Percentiles rank a stretch among this genome's conserved stretches.
Evolutionary conservation across 2,888 invertebrate genomes (phyloP).

Genomic region (Xanthia icteritia): DNA sequence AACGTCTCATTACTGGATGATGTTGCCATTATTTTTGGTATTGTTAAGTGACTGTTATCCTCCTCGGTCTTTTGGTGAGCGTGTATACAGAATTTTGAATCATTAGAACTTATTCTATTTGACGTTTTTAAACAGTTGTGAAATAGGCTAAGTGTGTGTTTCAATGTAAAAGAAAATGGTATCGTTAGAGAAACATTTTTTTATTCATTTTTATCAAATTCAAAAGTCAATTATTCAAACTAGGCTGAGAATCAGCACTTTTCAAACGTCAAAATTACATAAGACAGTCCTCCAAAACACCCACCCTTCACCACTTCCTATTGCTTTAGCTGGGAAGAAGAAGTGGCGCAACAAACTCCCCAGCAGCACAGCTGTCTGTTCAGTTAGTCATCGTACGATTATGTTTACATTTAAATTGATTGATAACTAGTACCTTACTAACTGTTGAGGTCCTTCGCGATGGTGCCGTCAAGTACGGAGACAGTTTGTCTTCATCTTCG

Average conservation of each 20-base stretch:
- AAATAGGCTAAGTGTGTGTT: not conserved
- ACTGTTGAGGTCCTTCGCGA: slow-evolving; percentile 84
- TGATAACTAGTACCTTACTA: slow-evolving; percentile 79
- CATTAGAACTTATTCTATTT: not conserved
- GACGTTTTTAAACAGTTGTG: not conserved
- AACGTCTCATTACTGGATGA: slow-evolving; percentile 95
- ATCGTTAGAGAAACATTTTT: not conserved
- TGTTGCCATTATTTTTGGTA: slow-evolving; percentile 93
- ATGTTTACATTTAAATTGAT: no score
- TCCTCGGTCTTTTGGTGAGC: slow-evolving; percentile 87
- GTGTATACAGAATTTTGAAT: slow-evolving; percentile 57
- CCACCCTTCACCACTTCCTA: no score
- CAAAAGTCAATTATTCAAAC: no score
- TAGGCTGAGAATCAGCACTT: no score
- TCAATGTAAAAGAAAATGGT: not conserved
- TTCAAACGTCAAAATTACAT: no score
- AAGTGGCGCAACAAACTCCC: no score
- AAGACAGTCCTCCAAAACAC: no score
- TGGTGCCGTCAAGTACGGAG: slow-evolving; percentile 84
- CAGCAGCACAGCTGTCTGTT: no score
- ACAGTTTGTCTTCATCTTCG: slow-evolving; percentile 87
- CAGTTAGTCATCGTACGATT: no score
- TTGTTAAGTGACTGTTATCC: slow-evolving; percentile 92
- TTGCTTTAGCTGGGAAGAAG: no score
- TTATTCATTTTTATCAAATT: no score